phyloP scores from a whole-genome alignment of 2,888 invertebrate species.

The Synanthedon formicaeformis region DNA sequence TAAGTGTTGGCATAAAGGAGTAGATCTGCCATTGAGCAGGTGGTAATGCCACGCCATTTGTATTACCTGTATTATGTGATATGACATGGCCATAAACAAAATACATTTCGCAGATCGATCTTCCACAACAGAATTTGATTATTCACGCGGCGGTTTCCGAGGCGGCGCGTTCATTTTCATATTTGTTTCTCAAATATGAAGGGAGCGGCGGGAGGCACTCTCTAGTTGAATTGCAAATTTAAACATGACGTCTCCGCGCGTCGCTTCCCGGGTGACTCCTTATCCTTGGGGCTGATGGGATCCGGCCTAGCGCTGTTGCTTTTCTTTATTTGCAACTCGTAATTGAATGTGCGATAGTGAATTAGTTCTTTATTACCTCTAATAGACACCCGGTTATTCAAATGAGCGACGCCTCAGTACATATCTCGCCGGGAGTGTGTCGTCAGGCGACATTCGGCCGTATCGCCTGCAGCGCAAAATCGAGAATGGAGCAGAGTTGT shows the following conservation, averaged over 20 bases:
- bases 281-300: conserved; percentile 1
- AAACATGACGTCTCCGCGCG: conserved; percentile 27
- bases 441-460: not conserved
- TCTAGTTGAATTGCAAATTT: conserved; percentile 48
- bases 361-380: not conserved
- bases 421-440: not conserved
- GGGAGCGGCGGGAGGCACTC: conserved; percentile 20
- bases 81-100: not conserved
- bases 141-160: conserved; percentile 2
- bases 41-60: not conserved
- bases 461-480: not conserved
- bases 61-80: not conserved
- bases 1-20: not conserved
- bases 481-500: not conserved
- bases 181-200: conserved; percentile 29
- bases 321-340: too few species aligned
- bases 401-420: not conserved
- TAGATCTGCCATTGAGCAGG: not conserved
- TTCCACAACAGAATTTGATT: conserved; percentile 3
- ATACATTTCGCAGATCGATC: conserved; percentile 1
- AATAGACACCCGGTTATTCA: not conserved
- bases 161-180: conserved; percentile 13
- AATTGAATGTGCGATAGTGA: too few species aligned
- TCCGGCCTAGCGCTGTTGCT: not conserved
- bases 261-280: conserved; percentile 10